Base-by-base conservation (phyloP, 2,113 vertebrate species). In the Entosphenus tridentatus region DNA sequence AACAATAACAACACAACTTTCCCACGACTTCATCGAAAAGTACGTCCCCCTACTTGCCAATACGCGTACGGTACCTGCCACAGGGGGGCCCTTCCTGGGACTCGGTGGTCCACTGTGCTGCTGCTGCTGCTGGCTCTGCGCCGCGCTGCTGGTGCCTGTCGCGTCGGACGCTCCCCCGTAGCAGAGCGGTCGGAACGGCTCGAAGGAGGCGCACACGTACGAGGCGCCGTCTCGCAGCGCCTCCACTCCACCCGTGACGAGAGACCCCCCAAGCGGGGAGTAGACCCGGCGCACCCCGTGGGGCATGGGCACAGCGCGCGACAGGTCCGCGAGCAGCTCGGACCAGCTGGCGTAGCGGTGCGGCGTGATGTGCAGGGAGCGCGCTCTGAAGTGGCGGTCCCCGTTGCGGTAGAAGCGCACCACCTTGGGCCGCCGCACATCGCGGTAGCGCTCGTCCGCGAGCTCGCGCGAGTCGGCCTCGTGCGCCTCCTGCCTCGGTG, bases 131-230 rank as follows among this genome's bases (percentile, higher is more conserved):
- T 39, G 39, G 18, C 18, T 18, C 39, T 39, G 39, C 39, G 39
- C 39, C 39, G 39, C 39, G 39, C 39, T 39, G 39, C 4, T 39
- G 39, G 39, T 39, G 39, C 6, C 6, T 0, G 39, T 39, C 39
- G 39, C 39, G 39, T 39, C 39, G 6, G 39, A 39, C 39, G 39
- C 39, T 7, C 62, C 21, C 8, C 8, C 62, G 10, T 65, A 65
- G n/a, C n/a, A 18, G 62, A 65, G 62, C n/a, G n/a, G 62, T 18
- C 62, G 62, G 62, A 65, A 65, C 62, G 62, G 62, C 62, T 65
- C 62, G n/a, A 65, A 18, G 18, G 62, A 65, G 62, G 62, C 62
- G 10, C 62, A 65, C 62, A 65, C 62, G 62, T 65, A 65, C 18
- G 62, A 9, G 10, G 62, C 62, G 10, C 62, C 62, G 10, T 65